A percentile compares a stretch with the other conserved stretches of the same genome.
Conservation (phyloP, 2,113 vertebrate genomes). For the Mus musculus region DNA sequence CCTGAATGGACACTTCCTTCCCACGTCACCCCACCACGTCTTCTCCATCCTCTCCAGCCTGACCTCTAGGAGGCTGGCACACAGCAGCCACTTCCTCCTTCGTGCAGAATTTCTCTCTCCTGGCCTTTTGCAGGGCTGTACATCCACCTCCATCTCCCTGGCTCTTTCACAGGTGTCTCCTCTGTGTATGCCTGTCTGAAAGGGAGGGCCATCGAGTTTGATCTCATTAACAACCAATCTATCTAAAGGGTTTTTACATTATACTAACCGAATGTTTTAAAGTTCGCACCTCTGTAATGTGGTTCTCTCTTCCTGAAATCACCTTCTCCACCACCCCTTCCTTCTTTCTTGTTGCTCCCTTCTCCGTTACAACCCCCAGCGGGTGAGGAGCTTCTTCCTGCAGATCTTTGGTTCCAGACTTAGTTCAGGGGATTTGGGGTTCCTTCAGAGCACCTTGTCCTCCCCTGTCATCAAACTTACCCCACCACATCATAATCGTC, state of each 20-base stretch:
- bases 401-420: not conserved
- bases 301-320: not conserved
- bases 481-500: not conserved
- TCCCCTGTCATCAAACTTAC: not conserved
- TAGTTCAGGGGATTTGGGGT: not conserved
- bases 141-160: not conserved
- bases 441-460: not conserved
- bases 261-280: not conserved
- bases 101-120: not conserved
- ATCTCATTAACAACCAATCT: not conserved
- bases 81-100: not conserved
- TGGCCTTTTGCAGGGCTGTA: not conserved
- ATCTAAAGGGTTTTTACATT: not conserved
- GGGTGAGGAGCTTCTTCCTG: not conserved
- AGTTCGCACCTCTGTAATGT: not conserved
- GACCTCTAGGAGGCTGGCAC: not conserved
- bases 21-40: not conserved
- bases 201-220: not conserved
- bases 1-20: not conserved
- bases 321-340: not conserved
- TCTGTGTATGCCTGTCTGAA: not conserved
- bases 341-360: not conserved
- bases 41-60: not conserved
- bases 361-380: not conserved
- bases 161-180: not conserved